phyloP scores from a whole-genome alignment of 37 sponge, comb jelly and placozoan species.

The Oscarella lobularis region DNA sequence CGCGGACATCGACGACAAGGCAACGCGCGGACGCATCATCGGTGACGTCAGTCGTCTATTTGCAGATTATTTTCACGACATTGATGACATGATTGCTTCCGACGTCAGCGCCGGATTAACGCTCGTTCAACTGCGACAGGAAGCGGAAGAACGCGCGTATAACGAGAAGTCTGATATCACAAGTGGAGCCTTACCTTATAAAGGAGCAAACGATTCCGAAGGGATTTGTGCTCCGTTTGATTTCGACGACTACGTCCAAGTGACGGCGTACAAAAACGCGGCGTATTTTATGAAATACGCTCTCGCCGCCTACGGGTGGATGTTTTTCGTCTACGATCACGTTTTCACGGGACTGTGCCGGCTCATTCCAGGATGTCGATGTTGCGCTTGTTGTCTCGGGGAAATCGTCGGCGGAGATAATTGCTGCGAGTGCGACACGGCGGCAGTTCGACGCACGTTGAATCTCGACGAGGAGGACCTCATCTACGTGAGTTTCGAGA shows the following conservation, averaged over 20 bases:
- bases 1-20: neutral
- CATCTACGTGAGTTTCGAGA: neutral
- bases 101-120: neutral
- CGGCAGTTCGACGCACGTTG: neutral
- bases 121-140: neutral
- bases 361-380: neutral
- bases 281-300: conserved; percentile 1
- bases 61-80: neutral
- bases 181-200: neutral
- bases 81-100: neutral
- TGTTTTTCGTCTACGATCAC: neutral
- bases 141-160: neutral
- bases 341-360: neutral
- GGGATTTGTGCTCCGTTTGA: neutral
- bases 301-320: conserved; percentile 1
- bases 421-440: neutral
- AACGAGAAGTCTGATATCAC: neutral
- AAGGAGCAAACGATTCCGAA: neutral
- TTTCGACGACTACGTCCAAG: neutral
- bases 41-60: neutral
- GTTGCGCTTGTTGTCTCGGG: neutral
- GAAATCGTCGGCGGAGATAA: neutral
- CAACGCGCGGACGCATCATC: neutral
- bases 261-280: neutral
- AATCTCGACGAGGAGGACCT: neutral